Evolutionary conservation across 2,888 invertebrate genomes (phyloP).

Genomic region (Digitonthophagus gazella): DNA sequence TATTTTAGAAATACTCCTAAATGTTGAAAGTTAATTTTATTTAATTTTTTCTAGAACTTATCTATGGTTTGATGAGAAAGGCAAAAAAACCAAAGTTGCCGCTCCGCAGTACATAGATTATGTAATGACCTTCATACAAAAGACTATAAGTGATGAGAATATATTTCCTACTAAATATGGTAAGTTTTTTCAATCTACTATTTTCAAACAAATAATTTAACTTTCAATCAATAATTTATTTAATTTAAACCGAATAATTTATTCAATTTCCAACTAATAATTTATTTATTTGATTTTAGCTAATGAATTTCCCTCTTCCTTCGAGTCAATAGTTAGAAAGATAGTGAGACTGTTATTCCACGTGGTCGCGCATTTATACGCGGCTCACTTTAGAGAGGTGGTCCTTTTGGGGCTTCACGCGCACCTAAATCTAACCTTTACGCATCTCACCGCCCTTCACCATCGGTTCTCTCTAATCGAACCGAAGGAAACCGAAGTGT

Average conservation of each 20-base stretch:
- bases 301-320: slow-evolving; percentile 90
- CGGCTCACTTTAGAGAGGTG: slow-evolving; percentile 95
- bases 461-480: slow-evolving; percentile 90
- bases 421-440: slow-evolving; percentile 96
- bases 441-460: slow-evolving; percentile 86
- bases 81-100: slow-evolving; percentile 94
- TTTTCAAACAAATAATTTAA: background rate
- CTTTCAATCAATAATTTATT: background rate
- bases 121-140: slow-evolving; percentile 97
- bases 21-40: slow-evolving; percentile 8
- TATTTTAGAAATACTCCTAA: no score
- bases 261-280: no score
- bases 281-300: slow-evolving; percentile 55
- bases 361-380: slow-evolving; percentile 97
- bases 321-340: slow-evolving; percentile 93
- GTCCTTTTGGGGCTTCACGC: slow-evolving; percentile 91
- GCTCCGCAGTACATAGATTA: slow-evolving; percentile 99
- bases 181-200: no score
- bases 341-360: slow-evolving; percentile 95
- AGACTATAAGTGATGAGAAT: slow-evolving; percentile 93
- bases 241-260: no score
- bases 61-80: slow-evolving; percentile 98
- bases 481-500: slow-evolving; percentile 92
- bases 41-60: slow-evolving; percentile 70
- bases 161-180: slow-evolving; percentile 99